Evolutionary conservation across 1,140 invertebrate genomes (phyloP).

Genomic region (Wasmannia auropunctata): DNA sequence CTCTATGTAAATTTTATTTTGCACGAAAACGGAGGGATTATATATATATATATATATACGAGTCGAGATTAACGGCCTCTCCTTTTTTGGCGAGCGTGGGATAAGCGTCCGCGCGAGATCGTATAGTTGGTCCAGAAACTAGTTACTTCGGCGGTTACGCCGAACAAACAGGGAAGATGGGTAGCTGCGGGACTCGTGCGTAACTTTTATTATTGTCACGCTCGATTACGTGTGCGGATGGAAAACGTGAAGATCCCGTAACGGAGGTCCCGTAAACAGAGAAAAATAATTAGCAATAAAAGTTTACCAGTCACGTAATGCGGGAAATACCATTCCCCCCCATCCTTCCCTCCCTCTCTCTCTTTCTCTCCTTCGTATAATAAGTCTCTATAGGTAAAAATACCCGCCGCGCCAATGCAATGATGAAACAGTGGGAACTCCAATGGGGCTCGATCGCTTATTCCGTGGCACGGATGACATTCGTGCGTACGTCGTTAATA

Average conservation of each 20-base stretch:
- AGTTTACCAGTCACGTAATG: slow-evolving; percentile 31
- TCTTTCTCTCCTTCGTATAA: neutral
- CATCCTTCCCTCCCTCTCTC: neutral
- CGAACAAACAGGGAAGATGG: slow-evolving; percentile 17
- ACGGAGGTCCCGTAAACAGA: slow-evolving; percentile 39
- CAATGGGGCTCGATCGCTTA: slow-evolving; percentile 28
- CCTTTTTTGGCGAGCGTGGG: slow-evolving; percentile 3
- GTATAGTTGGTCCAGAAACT: slow-evolving; percentile 41
- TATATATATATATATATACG: too few species aligned
- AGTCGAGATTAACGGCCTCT: slow-evolving; percentile 25
- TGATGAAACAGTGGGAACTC: slow-evolving; percentile 25
- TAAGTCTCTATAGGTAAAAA: slow-evolving; percentile 48
- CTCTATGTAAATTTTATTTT: slow-evolving; percentile 36
- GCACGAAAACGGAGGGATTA: slow-evolving; percentile 29
- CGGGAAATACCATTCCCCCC: neutral
- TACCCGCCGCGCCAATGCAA: slow-evolving; percentile 20
- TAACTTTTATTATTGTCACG: slow-evolving; percentile 59
- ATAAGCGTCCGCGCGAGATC: neutral
- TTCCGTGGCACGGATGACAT: neutral
- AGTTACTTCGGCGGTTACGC: slow-evolving; percentile 24
- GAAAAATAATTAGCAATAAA: slow-evolving; percentile 70
- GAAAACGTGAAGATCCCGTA: slow-evolving; percentile 16
- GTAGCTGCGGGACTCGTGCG: slow-evolving; percentile 4
- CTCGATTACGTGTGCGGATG: slow-evolving; percentile 52
- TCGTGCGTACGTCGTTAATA: neutral